A percentile compares a stretch with the other conserved stretches of the same genome.
Evolutionary conservation across 2,888 invertebrate species (phyloP).

Genomic region (Alsophila aescularia): DNA sequence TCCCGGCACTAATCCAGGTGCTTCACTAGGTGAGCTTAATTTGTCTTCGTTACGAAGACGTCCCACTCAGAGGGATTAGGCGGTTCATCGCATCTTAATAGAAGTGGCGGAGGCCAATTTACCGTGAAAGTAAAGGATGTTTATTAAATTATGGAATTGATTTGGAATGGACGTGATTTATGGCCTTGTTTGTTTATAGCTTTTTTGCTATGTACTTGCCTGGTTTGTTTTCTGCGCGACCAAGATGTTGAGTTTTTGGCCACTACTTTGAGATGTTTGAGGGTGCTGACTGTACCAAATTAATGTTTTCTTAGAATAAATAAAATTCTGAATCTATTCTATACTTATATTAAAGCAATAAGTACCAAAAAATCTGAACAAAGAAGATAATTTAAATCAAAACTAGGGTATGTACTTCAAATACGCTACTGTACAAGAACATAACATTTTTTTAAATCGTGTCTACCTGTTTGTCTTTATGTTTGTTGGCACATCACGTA

Average conservation of each 20-base stretch:
- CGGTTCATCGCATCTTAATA: conserved; percentile 46
- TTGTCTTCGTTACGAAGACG: conserved; percentile 72
- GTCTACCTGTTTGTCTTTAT: too few relatives aligned
- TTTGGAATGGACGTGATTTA: conserved; percentile 14
- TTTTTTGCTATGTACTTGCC: background rate
- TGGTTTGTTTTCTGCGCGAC: background rate
- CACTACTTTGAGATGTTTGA: too few relatives aligned
- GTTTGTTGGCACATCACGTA: too few relatives aligned
- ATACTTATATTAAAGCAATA: too few relatives aligned
- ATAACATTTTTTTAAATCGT: too few relatives aligned
- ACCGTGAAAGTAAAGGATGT: conserved; percentile 33
- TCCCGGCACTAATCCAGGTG: conserved; percentile 43
- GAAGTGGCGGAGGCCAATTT: conserved; percentile 37
- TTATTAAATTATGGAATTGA: conserved; percentile 31
- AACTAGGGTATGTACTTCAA: too few relatives aligned
- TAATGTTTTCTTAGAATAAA: too few relatives aligned
- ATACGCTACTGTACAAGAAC: too few relatives aligned
- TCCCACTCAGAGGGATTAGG: conserved; percentile 46
- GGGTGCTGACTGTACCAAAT: too few relatives aligned
- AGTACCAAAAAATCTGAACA: too few relatives aligned
- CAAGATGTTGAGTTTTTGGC: background rate
- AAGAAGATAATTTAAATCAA: too few relatives aligned
- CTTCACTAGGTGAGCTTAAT: conserved; percentile 58
- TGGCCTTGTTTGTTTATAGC: background rate
- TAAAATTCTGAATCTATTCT: too few relatives aligned